Percentiles rank a stretch among this genome's conserved stretches.
These are phyloP conservation scores for Sphaeridia pumilis DNA, from an alignment of 2,888 invertebrate species.

Conservation along the genomic window DNA sequence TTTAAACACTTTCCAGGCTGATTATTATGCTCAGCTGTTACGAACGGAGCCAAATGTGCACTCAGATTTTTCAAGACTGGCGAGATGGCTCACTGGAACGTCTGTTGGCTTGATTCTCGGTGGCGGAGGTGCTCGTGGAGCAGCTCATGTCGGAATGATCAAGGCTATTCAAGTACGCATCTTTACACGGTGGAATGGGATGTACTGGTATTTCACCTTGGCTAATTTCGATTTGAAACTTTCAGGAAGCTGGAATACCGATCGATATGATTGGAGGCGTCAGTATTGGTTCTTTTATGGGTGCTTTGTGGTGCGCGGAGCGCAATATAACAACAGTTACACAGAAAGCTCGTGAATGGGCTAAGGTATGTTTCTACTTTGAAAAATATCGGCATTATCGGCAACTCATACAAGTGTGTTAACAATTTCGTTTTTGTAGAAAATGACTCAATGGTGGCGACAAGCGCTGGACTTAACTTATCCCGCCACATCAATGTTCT, in stretches of 20 bases:
- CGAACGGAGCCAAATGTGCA: conserved; percentile 83
- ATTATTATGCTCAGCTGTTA: conserved; percentile 75
- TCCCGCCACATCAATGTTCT: conserved; percentile 97
- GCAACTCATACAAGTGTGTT: no score
- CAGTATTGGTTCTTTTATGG: conserved; percentile 97
- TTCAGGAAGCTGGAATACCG: conserved; percentile 84
- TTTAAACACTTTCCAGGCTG: conserved; percentile 53
- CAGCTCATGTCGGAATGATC: conserved; percentile 95
- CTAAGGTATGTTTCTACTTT: conserved; percentile 51
- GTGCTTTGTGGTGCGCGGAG: conserved; percentile 93
- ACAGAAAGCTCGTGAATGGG: conserved; percentile 91
- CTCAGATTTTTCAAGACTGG: conserved; percentile 92
- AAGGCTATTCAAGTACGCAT: conserved; percentile 69
- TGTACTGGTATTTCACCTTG: neutral
- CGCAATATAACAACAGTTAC: conserved; percentile 80
- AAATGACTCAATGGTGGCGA: conserved; percentile 96
- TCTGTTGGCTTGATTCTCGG: conserved; percentile 96
- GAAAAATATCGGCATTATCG: neutral
- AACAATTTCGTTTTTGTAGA: conserved; percentile 45
- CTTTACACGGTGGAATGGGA: no score
- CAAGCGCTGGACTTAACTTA: conserved; percentile 94
- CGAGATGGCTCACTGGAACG: conserved; percentile 93
- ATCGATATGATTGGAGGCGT: conserved; percentile 99
- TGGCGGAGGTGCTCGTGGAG: conserved; percentile 95
- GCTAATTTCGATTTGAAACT: neutral